phyloP scores from a whole-genome alignment of 35 echinoderm and acorn worm species.

The Strongylocentrotus purpuratus region DNA sequence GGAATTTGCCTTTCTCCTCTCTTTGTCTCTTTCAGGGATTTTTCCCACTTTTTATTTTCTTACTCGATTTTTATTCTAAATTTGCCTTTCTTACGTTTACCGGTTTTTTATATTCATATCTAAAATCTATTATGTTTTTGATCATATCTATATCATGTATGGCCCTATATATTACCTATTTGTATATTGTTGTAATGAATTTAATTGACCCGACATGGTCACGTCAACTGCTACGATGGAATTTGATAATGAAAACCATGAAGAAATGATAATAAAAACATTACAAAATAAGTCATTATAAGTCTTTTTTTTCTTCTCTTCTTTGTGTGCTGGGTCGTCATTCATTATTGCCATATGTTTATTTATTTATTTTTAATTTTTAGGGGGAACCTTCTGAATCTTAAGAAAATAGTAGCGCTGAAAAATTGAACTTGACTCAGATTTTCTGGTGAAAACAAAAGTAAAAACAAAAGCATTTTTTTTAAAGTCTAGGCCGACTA shows the following conservation, averaged over 20 bases:
- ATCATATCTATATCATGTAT: neutral
- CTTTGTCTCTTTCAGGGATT: no score
- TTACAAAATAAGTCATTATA: neutral
- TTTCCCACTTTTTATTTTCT: neutral
- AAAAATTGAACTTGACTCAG: no score
- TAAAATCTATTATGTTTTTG: neutral
- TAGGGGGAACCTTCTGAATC: no score
- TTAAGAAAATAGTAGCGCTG: no score
- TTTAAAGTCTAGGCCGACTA: no score
- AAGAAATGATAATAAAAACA: neutral
- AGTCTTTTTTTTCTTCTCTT: neutral
- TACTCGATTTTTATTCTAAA: no score
- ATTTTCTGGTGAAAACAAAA: no score
- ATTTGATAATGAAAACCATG: neutral
- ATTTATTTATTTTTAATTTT: no score
- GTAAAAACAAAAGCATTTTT: no score
- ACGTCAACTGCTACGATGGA: neutral
- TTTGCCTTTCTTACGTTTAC: no score
- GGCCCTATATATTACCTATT: neutral
- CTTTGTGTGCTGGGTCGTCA: neutral
- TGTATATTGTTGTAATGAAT: neutral
- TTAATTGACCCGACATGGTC: neutral
- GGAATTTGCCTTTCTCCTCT: no score
- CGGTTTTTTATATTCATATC: neutral
- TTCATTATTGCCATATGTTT: no score